Evolutionary conservation across 2,113 vertebrate genomes (phyloP), one percentile per base, ranked within the genome.

Genomic region (Acanthochromis polyacanthus): DNA sequence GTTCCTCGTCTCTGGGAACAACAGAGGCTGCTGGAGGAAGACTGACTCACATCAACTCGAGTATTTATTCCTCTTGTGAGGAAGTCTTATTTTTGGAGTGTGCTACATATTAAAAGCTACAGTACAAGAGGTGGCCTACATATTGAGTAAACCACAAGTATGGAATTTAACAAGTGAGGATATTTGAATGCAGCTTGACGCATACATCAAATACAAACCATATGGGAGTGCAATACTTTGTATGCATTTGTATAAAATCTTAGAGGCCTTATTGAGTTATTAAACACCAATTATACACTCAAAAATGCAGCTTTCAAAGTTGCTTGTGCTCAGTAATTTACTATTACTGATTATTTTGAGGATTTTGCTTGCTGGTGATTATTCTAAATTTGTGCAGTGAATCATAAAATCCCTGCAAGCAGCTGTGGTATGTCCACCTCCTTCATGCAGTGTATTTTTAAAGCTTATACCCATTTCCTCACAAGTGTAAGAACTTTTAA

Each of bases 61-160:
- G 43, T 70, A 12, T 36, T 80, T 63, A 1, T 17, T 58, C 50
- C 59, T 53, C 57, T 52, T 46, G 53, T 65, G 68, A 20, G 32
- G 20, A 80, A 75, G 23, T 10, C 51, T 65, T 81, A 70, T 85
- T 83, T 83, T 80, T 77, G 19, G 58, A 56, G 2, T 14, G 20
- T 63, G 67, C 20, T 10, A 5, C 71, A 38, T 48, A 56, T 61
- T 62, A 38, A 63, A 80, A n/a, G 40, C 53, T 62, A 20, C 36
- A 77, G 20, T 60, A 30, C 64, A 61, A 74, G 14, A 51, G 16
- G 61, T 51, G 79, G 16, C 55, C 76, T 80, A 59, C 58, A 78
- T 83, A 62, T 75, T 25, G 30, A 63, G 32, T 50, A n/a, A 10
- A 36, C 22, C 45, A 50, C 12, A 0, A 43, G 43, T 32, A 50